Evolutionary conservation across 1,140 invertebrate genomes (phyloP).

Genomic region (Cydia splendana): DNA sequence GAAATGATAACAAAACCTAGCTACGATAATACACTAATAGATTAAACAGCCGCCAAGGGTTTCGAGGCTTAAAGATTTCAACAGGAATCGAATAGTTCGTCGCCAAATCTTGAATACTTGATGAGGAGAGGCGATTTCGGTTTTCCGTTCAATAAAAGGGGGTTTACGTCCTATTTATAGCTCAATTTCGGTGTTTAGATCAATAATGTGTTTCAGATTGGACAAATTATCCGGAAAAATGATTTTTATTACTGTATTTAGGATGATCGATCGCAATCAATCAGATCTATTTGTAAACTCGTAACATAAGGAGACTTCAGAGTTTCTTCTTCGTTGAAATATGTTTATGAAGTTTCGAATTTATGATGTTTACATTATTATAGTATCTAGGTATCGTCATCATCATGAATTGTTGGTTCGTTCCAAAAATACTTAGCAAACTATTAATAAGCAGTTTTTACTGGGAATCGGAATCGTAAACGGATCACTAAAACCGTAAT

Average conservation of each 20-base stretch:
- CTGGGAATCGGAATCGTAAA: not conserved
- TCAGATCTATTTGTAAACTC: not conserved
- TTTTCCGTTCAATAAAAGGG: slow-evolving; percentile 42
- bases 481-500: not conserved
- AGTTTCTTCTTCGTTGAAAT: not conserved
- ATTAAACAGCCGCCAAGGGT: slow-evolving; percentile 23
- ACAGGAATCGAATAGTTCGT: slow-evolving; percentile 27
- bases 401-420: not conserved
- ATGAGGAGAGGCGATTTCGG: slow-evolving; percentile 39
- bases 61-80: slow-evolving; percentile 16
- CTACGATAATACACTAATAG: not conserved
- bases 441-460: not conserved
- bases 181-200: slow-evolving; percentile 41
- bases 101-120: slow-evolving; percentile 42
- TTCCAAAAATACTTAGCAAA: slow-evolving; percentile 8
- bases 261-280: not conserved
- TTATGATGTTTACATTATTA: not conserved
- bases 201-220: slow-evolving; percentile 38
- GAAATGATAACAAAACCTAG: slow-evolving; percentile 7
- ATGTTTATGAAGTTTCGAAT: not conserved
- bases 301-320: not conserved
- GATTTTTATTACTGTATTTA: slow-evolving; percentile 6
- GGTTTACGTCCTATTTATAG: slow-evolving; percentile 46
- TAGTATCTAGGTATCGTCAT: not conserved
- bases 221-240: not conserved